phyloP scores from a whole-genome alignment of 2,113 vertebrate species.

The Rhabdornis inornatus region DNA sequence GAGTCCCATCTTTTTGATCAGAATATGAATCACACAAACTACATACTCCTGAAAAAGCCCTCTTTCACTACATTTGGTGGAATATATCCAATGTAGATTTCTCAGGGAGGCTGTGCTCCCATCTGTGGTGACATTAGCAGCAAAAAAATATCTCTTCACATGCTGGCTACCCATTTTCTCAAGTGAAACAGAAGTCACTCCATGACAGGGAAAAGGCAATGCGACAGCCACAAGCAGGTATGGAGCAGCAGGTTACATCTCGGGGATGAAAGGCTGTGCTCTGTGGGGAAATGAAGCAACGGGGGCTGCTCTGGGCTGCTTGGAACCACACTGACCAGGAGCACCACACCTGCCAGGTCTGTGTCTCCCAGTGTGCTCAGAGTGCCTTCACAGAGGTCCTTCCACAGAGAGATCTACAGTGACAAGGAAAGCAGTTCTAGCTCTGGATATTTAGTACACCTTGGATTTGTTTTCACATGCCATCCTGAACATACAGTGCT shows the following conservation, averaged over 20 bases:
- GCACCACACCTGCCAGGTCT: neutral
- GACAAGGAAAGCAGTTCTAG: neutral
- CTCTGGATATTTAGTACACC: neutral
- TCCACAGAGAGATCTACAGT: neutral
- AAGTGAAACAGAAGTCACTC: neutral
- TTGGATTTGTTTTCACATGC: neutral
- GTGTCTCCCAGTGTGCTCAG: fast-evolving
- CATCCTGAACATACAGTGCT: neutral
- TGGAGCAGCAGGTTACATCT: neutral
- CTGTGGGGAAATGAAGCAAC: neutral
- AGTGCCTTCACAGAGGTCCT: fast-evolving
- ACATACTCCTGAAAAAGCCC: neutral
- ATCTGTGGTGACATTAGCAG: neutral
- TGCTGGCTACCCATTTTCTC: neutral
- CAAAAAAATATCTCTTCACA: neutral
- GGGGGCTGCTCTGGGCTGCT: fast-evolving
- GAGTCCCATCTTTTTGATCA: neutral
- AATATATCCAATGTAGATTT: neutral
- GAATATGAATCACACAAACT: neutral
- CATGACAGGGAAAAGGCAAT: neutral
- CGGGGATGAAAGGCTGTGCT: neutral
- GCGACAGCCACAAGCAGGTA: neutral
- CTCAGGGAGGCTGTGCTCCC: neutral
- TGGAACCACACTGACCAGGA: neutral
- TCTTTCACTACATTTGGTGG: neutral